A percentile compares a stretch with the other conserved stretches of the same genome.
These are phyloP conservation scores for Pandemis cinnamomeana DNA, from an alignment of 2,888 invertebrate genomes.

Conservation along the genomic window DNA sequence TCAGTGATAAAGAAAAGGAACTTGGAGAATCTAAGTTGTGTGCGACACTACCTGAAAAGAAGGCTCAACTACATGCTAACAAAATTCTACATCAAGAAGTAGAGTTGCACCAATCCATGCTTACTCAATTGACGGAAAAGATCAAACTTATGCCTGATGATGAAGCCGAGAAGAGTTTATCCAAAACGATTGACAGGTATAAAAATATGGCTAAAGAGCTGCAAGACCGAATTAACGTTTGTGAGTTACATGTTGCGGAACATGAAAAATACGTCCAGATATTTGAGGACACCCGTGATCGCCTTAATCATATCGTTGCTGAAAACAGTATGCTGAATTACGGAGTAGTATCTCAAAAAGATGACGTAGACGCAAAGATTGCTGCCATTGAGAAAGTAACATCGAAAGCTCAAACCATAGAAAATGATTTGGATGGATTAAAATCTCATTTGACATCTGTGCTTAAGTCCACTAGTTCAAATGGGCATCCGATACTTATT, in stretches of 20 bases:
- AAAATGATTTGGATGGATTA: conserved; percentile 88
- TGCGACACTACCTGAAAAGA: conserved; percentile 94
- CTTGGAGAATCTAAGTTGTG: conserved; percentile 89
- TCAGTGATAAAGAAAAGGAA: conserved; percentile 91
- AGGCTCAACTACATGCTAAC: conserved; percentile 92
- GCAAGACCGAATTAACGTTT: conserved; percentile 86
- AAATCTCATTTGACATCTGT: conserved; percentile 89
- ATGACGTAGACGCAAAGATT: conserved; percentile 90
- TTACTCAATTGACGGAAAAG: conserved; percentile 93
- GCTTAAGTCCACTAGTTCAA: conserved; percentile 89
- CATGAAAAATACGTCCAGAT: conserved; percentile 93
- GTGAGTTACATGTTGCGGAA: conserved; percentile 89
- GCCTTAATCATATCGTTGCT: conserved; percentile 90
- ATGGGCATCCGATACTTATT: conserved; percentile 89
- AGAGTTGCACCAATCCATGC: conserved; percentile 91
- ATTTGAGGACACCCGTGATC: conserved; percentile 93
- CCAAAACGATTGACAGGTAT: conserved; percentile 89
- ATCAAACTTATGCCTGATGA: conserved; percentile 91
- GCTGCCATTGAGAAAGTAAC: conserved; percentile 90
- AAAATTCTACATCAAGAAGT: conserved; percentile 94
- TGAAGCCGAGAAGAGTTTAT: conserved; percentile 90
- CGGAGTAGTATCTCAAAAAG: conserved; percentile 91
- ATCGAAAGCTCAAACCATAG: conserved; percentile 89
- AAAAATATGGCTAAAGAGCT: conserved; percentile 87
- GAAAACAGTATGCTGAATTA: conserved; percentile 92